Conservation (phyloP, 2,888 invertebrate genomes). For the Platycheirus rosarum region DNA sequence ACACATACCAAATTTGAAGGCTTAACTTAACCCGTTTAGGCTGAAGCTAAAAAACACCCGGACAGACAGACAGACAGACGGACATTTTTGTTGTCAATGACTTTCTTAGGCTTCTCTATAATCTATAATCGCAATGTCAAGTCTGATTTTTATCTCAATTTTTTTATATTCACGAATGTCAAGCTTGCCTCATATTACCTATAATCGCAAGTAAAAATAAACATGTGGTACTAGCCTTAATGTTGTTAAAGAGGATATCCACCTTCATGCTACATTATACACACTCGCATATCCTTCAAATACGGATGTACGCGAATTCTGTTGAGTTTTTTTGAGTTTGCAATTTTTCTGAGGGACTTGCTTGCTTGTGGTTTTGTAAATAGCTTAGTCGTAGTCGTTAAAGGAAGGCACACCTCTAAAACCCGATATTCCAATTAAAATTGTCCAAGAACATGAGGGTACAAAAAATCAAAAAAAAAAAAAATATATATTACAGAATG, state of each 20-base stretch:
- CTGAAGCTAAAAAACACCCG: no score
- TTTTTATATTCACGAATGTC: no score
- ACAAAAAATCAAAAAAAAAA: background rate
- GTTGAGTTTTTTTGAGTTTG: background rate
- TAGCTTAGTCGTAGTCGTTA: background rate
- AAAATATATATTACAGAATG: background rate
- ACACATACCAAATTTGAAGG: no score
- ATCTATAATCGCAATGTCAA: no score
- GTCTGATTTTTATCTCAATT: no score
- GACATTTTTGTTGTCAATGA: no score
- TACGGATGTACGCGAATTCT: constrained; percentile 43
- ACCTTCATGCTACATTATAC: background rate
- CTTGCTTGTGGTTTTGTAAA: constrained; percentile 40
- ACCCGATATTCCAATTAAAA: constrained; percentile 5
- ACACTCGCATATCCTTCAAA: constrained; percentile 1
- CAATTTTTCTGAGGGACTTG: constrained; percentile 7
- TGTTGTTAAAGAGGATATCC: constrained; percentile 42
- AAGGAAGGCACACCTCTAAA: background rate
- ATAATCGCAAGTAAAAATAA: constrained; percentile 25
- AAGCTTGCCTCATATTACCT: no score
- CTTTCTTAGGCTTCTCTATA: no score
- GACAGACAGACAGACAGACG: no score
- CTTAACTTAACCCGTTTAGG: no score
- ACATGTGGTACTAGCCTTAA: constrained; percentile 55
- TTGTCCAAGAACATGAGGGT: background rate